A percentile compares a stretch with the other conserved stretches of the same genome.
Evolutionary conservation across 53 echinoderm and acorn worm genomes (phyloP).

Genomic region (Patiria pectinifera): DNA sequence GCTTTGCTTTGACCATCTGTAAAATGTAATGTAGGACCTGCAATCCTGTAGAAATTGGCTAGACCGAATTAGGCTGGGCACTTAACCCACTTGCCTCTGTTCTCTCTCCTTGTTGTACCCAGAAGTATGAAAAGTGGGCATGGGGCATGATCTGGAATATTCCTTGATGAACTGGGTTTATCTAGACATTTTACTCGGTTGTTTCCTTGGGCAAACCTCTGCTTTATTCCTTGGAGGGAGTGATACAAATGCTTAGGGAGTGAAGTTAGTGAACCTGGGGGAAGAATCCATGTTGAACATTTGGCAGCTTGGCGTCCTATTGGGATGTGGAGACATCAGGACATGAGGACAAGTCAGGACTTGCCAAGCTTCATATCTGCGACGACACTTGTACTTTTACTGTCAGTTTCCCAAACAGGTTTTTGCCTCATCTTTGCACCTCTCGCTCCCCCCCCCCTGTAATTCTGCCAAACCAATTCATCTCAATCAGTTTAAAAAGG

Average conservation of each 20-base stretch:
- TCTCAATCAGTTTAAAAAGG: not conserved
- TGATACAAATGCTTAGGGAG: not conserved
- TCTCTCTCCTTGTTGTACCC: not conserved
- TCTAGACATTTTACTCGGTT: not conserved
- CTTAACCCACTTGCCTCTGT: not conserved
- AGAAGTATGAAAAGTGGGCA: not conserved
- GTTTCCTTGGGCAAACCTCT: not conserved
- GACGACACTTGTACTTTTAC: not conserved
- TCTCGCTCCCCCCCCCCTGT: not conserved
- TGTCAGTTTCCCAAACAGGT: not conserved
- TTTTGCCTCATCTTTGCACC: not conserved
- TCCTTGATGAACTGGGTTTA: not conserved
- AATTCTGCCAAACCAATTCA: not conserved
- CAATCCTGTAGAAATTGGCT: no score
- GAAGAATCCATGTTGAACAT: not conserved
- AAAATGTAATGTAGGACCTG: no score
- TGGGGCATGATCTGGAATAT: not conserved
- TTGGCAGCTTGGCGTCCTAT: not conserved
- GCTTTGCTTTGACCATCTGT: not conserved
- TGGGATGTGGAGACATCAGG: not conserved
- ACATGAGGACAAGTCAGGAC: not conserved
- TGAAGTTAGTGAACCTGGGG: not conserved
- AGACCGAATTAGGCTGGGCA: not conserved
- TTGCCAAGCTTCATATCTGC: not conserved
- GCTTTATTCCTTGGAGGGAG: not conserved